Conservation (phyloP, 2,113 vertebrate species). For the Megaceryle torquata region DNA sequence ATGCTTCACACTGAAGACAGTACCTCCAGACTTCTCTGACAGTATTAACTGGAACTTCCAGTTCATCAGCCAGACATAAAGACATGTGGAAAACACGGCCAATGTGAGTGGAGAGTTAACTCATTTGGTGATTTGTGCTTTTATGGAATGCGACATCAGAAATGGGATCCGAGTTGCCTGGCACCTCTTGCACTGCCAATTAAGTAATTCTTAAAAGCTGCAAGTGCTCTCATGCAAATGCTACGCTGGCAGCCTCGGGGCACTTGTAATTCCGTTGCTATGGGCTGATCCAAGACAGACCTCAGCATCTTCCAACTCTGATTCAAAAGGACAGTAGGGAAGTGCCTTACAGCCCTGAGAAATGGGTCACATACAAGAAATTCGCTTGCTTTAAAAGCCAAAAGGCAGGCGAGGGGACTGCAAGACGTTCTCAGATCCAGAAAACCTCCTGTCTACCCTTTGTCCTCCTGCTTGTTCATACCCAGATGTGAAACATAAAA, state of each 20-base stretch:
- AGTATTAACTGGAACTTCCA: conserved; percentile 33
- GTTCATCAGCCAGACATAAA: conserved; percentile 4
- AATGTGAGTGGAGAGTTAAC: background rate
- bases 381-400: background rate
- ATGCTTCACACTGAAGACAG: background rate
- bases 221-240: background rate
- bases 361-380: background rate
- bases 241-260: background rate
- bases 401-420: background rate
- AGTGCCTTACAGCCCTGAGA: background rate
- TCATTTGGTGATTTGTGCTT: background rate
- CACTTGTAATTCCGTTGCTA: background rate
- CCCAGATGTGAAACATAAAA: background rate
- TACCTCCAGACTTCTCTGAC: background rate
- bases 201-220: background rate
- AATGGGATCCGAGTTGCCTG: background rate
- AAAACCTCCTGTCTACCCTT: fast-evolving
- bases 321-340: background rate
- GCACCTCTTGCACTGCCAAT: background rate
- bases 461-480: background rate
- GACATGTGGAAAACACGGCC: background rate
- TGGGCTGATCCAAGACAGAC: background rate
- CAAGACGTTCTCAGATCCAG: background rate
- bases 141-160: conserved; percentile 10
- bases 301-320: background rate